Evolutionary conservation across 2,888 invertebrate species (phyloP), one percentile per base, ranked within the genome.

Genomic region (Sinelater perroti): DNA sequence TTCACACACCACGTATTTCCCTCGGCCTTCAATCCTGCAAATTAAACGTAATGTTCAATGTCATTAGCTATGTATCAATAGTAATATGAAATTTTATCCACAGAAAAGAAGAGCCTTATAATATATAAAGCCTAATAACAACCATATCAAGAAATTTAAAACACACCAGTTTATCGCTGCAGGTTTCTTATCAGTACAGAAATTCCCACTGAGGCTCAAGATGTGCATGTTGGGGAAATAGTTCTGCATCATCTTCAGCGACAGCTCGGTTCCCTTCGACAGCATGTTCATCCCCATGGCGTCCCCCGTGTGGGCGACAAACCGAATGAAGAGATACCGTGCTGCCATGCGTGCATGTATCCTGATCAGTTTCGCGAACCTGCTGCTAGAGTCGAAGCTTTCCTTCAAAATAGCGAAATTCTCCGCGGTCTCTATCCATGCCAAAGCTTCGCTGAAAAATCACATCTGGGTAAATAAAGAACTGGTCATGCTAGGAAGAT

Each of bases 231-330:
- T 91, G 0, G 90, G 87, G 75, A 95, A 95, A 57, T 83, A 80
- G 36, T 81, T 81, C 71, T 89, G 87, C 1, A 98, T 84, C 40
- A 85, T 81, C 66, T 87, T 87, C 16, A 99, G 77, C 0, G 95
- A 90, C 70, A 88, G 88, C 80, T 97, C 97, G 0, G 95, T 92
- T 0, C 96, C 97, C 83, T 98, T 98, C 0, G 97, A 97, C 0
- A 98, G 84, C 98, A 98, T 99, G 75, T 98, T 99, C 99, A 99
- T 99, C 31, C 99, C 99, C 99, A 99, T 99, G 1, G 99, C 99
- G 76, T 99, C 99, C 0, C 99, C 99, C 0, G 98, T 98, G 1
- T 86, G 87, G 0, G 98, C 97, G 51, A 92, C 88, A 78, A 99
- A 99, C 64, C 97, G 84, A 40, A 98, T 84, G 75, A 93, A 97